Base-by-base conservation (phyloP, 2,113 vertebrate species). In the Eudyptes chrysolophus region DNA sequence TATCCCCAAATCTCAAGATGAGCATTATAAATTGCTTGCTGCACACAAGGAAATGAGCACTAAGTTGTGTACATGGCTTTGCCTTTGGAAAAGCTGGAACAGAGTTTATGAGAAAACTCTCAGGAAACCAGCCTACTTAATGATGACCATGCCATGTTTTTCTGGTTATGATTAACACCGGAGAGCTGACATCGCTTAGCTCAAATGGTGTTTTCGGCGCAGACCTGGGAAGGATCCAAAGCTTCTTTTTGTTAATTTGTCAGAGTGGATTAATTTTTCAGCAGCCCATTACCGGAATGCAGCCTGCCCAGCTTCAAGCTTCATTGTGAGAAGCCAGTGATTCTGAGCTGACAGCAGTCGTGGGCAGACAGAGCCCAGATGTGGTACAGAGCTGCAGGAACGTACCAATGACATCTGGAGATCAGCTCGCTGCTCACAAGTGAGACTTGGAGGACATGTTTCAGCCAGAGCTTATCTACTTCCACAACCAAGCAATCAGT, bases 181-280 rank as follows among this genome's bases (percentile, higher is more conserved):
- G 26, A 87, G 77, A 90, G 19, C 48, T 94, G 92, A 90, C 72
- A 92, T 26, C 49, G 40, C 82, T 91, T 61, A 76, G 75, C 49
- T 93, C 86, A 93, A 93, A 76, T 87, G 42, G 30, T 74, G 90
- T 89, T 92, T 97, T 79, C 79, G 86, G 44, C 2, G 21, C 27
- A 86, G 79, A 64, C 49, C 89, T 88, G 91, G 93, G 91, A 96
- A 82, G 48, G 55, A 65, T 93, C 93, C 82, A 96, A 94, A 90
- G 71, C 20, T 92, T 95, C 87, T 94, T 97, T 94, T 66, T 87
- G 70, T 84, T 96, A 92, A 96, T 94, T 97, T 96, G 95, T 96
- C 96, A 96, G 85, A 95, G 84, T 62, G 87, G 95, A 97, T 98
- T 98, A 92, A 83, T 94, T 94, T 97, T 97, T 97, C 95, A 96